phyloP scores from a whole-genome alignment of 2,888 invertebrate genomes.

The Mythimna pallens region DNA sequence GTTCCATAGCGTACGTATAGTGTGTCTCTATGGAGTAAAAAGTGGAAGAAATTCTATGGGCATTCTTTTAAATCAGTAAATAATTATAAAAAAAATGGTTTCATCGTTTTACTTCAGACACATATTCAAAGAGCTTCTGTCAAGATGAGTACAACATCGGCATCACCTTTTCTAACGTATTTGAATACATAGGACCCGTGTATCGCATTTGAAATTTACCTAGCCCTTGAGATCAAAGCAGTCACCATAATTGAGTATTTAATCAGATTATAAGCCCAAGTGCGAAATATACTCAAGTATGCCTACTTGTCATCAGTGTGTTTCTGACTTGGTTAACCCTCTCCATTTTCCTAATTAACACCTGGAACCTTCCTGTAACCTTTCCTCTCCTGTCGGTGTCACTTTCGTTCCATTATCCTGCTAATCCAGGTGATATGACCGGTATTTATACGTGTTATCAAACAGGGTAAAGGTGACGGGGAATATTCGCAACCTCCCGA shows the following conservation, averaged over 20 bases:
- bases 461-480: slow-evolving; percentile 26
- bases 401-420: slow-evolving; percentile 47
- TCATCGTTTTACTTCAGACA: too few relatives aligned
- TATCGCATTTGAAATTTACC: too few relatives aligned
- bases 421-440: slow-evolving; percentile 47
- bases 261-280: slow-evolving; percentile 19
- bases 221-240: not conserved
- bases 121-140: too few relatives aligned
- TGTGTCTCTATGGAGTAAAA: too few relatives aligned
- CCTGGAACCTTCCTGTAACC: slow-evolving; percentile 9
- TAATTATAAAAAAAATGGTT: too few relatives aligned
- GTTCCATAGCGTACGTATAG: too few relatives aligned
- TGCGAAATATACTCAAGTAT: slow-evolving; percentile 7
- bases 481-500: slow-evolving; percentile 27
- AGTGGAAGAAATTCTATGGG: too few relatives aligned
- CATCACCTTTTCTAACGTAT: too few relatives aligned
- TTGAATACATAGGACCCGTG: too few relatives aligned
- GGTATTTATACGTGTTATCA: slow-evolving; percentile 32
- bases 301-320: slow-evolving; percentile 23
- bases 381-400: slow-evolving; percentile 39
- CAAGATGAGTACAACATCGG: too few relatives aligned
- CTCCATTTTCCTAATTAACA: slow-evolving; percentile 28
- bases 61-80: too few relatives aligned
- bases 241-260: not conserved
- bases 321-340: slow-evolving; percentile 12